Conservation (phyloP, 2,888 invertebrate genomes). For the Neoscelio sp. region DNA sequence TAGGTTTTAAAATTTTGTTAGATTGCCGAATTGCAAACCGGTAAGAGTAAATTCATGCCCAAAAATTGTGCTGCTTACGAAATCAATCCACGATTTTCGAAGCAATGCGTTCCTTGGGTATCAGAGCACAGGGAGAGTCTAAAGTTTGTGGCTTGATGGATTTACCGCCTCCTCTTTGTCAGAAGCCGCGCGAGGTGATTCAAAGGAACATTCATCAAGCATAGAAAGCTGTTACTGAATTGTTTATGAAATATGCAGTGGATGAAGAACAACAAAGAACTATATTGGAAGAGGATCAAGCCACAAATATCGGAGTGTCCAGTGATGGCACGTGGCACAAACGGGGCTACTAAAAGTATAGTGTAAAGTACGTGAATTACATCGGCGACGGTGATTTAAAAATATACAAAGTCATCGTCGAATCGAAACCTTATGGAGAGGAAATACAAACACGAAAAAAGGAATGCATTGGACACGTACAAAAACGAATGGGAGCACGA, state of each 20-base stretch:
- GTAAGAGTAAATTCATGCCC: constrained; percentile 8
- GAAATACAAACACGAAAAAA: no score
- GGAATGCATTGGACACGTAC: no score
- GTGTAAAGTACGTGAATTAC: no score
- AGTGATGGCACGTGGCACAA: no score
- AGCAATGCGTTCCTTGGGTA: constrained; percentile 18
- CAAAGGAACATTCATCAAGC: constrained; percentile 11
- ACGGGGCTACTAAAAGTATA: no score
- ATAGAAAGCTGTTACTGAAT: constrained; percentile 20
- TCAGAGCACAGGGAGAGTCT: constrained; percentile 6
- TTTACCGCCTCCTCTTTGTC: constrained; percentile 4
- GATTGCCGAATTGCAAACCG: constrained; percentile 4
- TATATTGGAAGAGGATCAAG: not conserved
- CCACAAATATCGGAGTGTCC: not conserved
- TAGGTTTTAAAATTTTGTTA: constrained; percentile 15
- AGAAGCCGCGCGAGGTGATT: not conserved
- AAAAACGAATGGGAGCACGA: no score
- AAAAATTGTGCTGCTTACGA: constrained; percentile 12
- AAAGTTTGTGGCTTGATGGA: constrained; percentile 34
- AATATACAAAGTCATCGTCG: no score
- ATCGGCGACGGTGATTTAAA: no score
- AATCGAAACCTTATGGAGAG: no score
- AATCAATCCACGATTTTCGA: constrained; percentile 13
- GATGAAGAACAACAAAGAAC: constrained; percentile 22
- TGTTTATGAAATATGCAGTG: constrained; percentile 11